Evolutionary conservation across 2,888 invertebrate genomes (phyloP).

Genomic region (Cenopis cana): DNA sequence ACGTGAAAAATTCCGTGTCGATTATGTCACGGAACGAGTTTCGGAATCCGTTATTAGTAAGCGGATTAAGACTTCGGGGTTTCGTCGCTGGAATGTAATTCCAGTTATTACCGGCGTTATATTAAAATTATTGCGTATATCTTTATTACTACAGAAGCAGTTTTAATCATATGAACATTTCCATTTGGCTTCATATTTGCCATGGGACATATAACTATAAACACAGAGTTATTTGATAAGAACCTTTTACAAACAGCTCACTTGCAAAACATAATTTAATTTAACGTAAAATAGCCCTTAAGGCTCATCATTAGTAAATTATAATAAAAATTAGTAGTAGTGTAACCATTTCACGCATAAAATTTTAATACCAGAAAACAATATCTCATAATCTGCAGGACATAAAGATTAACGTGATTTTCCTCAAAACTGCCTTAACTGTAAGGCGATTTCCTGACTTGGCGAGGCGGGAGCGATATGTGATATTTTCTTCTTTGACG

Average conservation of each 20-base stretch:
- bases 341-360: no score
- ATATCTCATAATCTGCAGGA: no score
- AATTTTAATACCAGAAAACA: no score
- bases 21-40: constrained; percentile 80
- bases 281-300: neutral
- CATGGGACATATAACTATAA: constrained; percentile 35
- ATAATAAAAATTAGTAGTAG: no score
- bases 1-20: constrained; percentile 83
- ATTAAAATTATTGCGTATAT: constrained; percentile 5
- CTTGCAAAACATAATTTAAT: neutral
- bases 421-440: no score
- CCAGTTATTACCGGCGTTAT: constrained; percentile 21
- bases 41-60: constrained; percentile 71
- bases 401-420: no score
- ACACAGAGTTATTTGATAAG: neutral
- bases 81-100: constrained; percentile 23
- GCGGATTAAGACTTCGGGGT: constrained; percentile 36
- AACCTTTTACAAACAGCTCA: constrained; percentile 4
- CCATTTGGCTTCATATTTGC: constrained; percentile 17
- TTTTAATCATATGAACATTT: constrained; percentile 29
- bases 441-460: no score
- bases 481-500: no score
- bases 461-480: no score
- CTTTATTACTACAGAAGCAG: neutral
- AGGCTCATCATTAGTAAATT: neutral